Evolutionary conservation across 2,888 invertebrate genomes (phyloP).

Genomic region (Lasius platythorax): DNA sequence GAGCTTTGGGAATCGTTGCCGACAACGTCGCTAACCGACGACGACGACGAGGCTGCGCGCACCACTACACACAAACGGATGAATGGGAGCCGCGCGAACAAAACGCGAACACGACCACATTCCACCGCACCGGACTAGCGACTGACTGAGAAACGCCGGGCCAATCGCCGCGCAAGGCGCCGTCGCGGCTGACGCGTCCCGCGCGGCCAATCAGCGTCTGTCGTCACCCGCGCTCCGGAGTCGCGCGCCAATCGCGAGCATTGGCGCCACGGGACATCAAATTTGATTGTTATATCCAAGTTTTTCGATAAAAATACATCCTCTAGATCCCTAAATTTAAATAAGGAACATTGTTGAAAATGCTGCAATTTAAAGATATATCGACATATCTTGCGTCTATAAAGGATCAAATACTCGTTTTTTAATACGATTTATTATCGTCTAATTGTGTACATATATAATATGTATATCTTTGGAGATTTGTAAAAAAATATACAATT

Average conservation of each 20-base stretch:
- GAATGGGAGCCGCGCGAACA: conserved; percentile 77
- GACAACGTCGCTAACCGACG: conserved; percentile 4
- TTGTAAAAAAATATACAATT: conserved; percentile 28
- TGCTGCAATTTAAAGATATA: neutral
- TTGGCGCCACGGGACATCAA: conserved; percentile 6
- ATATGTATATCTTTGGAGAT: neutral
- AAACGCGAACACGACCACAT: conserved; percentile 76
- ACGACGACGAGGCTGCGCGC: neutral
- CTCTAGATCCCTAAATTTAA: too few species aligned
- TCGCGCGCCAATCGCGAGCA: conserved; percentile 17
- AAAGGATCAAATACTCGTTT: neutral
- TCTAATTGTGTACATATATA: conserved; percentile 1
- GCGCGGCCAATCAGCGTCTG: conserved; percentile 15
- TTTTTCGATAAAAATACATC: neutral
- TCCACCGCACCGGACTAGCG: conserved; percentile 79
- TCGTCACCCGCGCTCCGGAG: neutral
- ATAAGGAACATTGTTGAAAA: neutral
- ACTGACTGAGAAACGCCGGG: conserved; percentile 75
- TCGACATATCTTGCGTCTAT: neutral
- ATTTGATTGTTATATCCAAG: neutral
- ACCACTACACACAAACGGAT: conserved; percentile 63
- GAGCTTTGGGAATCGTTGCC: neutral
- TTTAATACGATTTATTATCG: neutral
- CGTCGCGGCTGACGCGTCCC: neutral
- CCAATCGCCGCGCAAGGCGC: conserved; percentile 69